Conservation (phyloP, 2,113 vertebrate species). For the Crocuta crocuta region DNA sequence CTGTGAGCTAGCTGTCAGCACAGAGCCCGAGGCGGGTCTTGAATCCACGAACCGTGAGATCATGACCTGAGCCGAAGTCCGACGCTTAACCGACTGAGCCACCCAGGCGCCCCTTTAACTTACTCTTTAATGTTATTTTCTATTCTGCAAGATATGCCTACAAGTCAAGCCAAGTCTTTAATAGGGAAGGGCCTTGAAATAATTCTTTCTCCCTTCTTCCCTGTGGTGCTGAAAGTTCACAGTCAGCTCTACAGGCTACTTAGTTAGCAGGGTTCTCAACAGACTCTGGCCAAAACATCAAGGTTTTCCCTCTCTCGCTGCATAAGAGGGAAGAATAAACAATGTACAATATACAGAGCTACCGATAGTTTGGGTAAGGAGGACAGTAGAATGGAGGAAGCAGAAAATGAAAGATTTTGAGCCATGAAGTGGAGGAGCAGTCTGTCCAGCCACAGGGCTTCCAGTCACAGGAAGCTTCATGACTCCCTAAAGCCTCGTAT, state of each 20-base stretch:
- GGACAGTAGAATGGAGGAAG: neutral
- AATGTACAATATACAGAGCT: neutral
- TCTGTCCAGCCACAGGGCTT: rapidly evolving
- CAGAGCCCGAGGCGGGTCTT: no score
- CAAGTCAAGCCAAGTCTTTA: neutral
- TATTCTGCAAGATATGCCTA: conserved; percentile 22
- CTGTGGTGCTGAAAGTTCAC: neutral
- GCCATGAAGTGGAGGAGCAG: neutral
- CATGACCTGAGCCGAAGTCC: no score
- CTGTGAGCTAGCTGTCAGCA: no score
- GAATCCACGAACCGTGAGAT: no score
- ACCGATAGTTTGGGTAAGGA: neutral
- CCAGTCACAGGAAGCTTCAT: neutral
- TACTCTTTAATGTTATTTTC: conserved; percentile 32
- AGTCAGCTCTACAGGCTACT: neutral
- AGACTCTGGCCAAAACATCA: neutral
- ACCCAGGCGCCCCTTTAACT: neutral
- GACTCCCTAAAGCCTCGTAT: rapidly evolving
- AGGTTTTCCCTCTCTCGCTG: neutral
- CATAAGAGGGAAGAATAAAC: neutral
- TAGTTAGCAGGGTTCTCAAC: neutral
- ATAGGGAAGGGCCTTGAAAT: conserved; percentile 11
- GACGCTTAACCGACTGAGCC: no score
- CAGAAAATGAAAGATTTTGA: neutral
- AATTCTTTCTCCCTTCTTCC: neutral